These are phyloP conservation scores for Pseudochaenichthys georgianus DNA, from an alignment of 2,797 vertebrate genomes.

Conservation along the genomic window DNA sequence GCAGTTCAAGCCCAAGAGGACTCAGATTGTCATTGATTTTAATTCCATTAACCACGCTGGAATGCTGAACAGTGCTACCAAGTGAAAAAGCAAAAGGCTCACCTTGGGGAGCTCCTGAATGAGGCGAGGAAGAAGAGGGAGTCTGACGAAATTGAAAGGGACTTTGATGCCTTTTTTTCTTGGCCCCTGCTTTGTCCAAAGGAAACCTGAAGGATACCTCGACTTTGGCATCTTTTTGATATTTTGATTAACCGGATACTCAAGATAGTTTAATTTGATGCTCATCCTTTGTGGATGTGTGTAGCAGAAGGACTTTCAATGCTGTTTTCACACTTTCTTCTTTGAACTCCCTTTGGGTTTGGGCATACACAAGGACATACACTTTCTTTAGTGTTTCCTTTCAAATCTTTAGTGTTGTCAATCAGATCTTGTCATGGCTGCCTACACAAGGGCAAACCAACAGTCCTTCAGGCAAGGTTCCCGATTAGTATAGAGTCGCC, in stretches of 20 bases:
- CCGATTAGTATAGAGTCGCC: background rate
- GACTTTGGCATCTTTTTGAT: conserved; percentile 53
- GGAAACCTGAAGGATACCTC: conserved; percentile 51
- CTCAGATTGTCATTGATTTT: conserved; percentile 93
- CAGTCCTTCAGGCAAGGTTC: background rate
- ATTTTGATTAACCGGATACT: conserved; percentile 52
- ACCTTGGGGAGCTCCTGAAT: conserved; percentile 28
- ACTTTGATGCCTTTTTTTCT: conserved; percentile 55
- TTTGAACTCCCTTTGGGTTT: conserved; percentile 18
- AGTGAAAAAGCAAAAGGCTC: conserved; percentile 61
- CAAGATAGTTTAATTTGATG: conserved; percentile 42
- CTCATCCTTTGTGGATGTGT: conserved; percentile 13
- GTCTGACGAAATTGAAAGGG: conserved; percentile 45
- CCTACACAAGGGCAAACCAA: conserved; percentile 6
- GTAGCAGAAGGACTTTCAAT: conserved; percentile 18
- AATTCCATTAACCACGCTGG: conserved; percentile 89
- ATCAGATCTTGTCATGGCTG: background rate
- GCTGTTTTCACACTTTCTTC: background rate
- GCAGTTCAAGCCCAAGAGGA: conserved; percentile 91
- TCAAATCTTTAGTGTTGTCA: conserved; percentile 18
- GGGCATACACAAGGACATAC: conserved; percentile 4
- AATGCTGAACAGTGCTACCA: conserved; percentile 66
- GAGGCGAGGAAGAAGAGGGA: conserved; percentile 18
- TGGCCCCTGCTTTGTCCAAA: conserved; percentile 54
- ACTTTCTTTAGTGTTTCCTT: conserved; percentile 18